Base-by-base conservation (phyloP, 2,888 invertebrate genomes). In the Drosophila yooni region DNA sequence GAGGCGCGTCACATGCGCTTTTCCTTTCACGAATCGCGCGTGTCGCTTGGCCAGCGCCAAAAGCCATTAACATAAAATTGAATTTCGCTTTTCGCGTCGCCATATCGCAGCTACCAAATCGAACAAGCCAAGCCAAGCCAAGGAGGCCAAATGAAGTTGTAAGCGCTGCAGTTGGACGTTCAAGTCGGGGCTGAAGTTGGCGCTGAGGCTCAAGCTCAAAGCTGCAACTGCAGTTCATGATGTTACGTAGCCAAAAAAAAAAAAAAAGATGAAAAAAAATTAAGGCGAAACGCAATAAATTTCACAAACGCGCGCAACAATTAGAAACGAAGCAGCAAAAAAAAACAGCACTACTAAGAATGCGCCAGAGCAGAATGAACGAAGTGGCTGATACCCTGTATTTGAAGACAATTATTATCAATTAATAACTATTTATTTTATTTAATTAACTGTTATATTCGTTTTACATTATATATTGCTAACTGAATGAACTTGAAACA, bases 271-370 rank as follows among this genome's bases (percentile, higher is more conserved):
- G 21, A 40, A 61, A 25, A 7, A 15, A 29, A 48, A 33, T 54
- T 27, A 48, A 68, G 79, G 79, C 88, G 86, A 83, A 83, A 89
- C 90, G 90, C 87, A 88, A 87, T 87, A 89, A 87, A 87, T 87
- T 87, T 89, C 79, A 70, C 81, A 89, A 89, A 85, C 85, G 90
- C 87, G 88, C 80, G 75, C 90, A 88, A 91, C 91, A 88, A 88
- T 88, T 88, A 88, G 91, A 91, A 81, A 88, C 78, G 74, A 69
- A 76, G 84, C 86, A 82, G 68, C 74, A 65, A 59, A 43, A 57
- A 76, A 52, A 60, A 59, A 66, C 25, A 56, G 18, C 38, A 31
- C 40, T 21, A 29, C 13, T 43, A 74, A 82, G 81, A 81, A 76
- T 81, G 48, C 25, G 25, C 6, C 1, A 10, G 0, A 6, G 11